Percentiles rank a stretch among this genome's conserved stretches.
phyloP scores from a whole-genome alignment of 2,888 invertebrate genomes.

The Andricus curvator region DNA sequence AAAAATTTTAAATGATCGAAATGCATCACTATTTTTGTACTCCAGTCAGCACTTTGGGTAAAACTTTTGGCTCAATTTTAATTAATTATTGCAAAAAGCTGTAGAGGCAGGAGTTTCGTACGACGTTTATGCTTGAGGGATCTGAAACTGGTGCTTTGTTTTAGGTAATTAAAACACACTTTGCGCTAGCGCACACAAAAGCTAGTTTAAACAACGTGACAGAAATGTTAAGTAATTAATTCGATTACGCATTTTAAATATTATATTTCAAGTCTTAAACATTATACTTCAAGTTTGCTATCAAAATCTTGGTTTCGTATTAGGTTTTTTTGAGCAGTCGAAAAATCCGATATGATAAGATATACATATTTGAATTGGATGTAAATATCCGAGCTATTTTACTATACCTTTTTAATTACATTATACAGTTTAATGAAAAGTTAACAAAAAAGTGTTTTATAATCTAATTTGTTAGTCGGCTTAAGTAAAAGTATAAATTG shows the following conservation, averaged over 20 bases:
- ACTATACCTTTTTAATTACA: background rate
- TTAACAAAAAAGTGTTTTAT: background rate
- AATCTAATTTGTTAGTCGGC: background rate
- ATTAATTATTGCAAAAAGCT: conserved; percentile 31
- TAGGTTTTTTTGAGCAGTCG: background rate
- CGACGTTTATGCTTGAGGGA: conserved; percentile 28
- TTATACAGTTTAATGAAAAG: background rate
- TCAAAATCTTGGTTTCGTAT: background rate
- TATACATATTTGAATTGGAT: background rate
- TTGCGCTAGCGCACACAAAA: conserved; percentile 24
- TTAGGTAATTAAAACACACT: conserved; percentile 31
- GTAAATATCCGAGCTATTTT: background rate
- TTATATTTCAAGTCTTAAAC: background rate
- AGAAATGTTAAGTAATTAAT: conserved; percentile 33
- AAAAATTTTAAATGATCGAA: too few species aligned
- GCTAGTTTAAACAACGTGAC: conserved; percentile 29
- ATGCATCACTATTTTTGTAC: too few species aligned
- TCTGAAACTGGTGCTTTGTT: conserved; percentile 33
- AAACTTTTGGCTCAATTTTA: background rate
- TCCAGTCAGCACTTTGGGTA: background rate
- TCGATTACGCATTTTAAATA: background rate
- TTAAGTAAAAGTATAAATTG: conserved; percentile 40
- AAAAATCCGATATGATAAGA: background rate
- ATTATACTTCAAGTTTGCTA: background rate
- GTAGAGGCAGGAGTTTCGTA: conserved; percentile 4